These are phyloP conservation scores for Phalera bucephala DNA, from an alignment of 2,888 invertebrate species.

Conservation along the genomic window DNA sequence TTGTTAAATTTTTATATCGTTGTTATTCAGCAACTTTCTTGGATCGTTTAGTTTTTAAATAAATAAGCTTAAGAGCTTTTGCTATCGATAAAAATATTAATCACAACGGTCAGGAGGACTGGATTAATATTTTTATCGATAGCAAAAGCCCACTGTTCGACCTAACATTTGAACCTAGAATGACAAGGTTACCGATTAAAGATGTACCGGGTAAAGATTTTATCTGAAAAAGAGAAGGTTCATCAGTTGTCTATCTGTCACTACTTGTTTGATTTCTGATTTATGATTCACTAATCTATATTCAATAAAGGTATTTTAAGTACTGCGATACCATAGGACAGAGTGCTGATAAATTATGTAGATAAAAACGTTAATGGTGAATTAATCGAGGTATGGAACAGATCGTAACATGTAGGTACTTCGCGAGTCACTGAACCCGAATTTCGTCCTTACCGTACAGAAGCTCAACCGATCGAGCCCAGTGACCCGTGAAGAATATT, in stretches of 20 bases:
- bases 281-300: not conserved
- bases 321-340: constrained; percentile 13
- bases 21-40: no score
- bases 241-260: not conserved
- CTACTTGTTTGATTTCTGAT: not conserved
- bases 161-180: no score
- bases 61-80: no score
- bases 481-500: constrained; percentile 23
- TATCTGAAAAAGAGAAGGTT: no score
- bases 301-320: not conserved
- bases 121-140: no score
- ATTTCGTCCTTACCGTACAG: constrained; percentile 17
- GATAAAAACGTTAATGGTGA: constrained; percentile 17
- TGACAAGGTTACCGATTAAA: no score
- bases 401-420: constrained; percentile 11
- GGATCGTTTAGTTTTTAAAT: no score
- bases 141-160: no score
- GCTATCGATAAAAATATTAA: no score
- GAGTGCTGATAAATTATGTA: constrained; percentile 12
- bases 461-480: constrained; percentile 20
- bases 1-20: no score
- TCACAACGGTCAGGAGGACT: no score
- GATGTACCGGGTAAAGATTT: no score
- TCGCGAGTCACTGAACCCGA: constrained; percentile 24
- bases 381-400: constrained; percentile 18